Percentiles rank a stretch among this genome's conserved stretches.
Evolutionary conservation across 2,113 vertebrate species (phyloP).

Genomic region (Tetraodon nigroviridis): DNA sequence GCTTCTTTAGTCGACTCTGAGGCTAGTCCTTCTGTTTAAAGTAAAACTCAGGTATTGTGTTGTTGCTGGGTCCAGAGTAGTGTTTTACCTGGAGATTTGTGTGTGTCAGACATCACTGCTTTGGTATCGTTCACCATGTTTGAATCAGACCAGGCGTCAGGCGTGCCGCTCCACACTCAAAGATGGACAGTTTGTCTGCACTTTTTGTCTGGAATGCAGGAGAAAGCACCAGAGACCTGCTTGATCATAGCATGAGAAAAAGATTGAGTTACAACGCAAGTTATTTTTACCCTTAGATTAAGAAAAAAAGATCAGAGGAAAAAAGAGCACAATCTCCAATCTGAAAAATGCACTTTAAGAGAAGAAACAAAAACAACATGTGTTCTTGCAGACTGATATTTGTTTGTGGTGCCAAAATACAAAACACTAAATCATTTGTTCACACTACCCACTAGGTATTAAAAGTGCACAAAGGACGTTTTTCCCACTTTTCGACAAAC

Average conservation of each 20-base stretch:
- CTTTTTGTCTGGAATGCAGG: slow-evolving; percentile 15
- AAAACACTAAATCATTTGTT: too few species aligned
- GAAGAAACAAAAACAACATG: not conserved
- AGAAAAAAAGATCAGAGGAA: not conserved
- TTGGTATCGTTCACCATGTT: slow-evolving; percentile 70
- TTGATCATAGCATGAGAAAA: slow-evolving; percentile 47
- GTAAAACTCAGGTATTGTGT: slow-evolving; percentile 77
- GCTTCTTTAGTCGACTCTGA: slow-evolving; percentile 64
- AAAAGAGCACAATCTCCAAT: not conserved
- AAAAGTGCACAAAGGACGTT: too few species aligned
- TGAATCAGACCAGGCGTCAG: slow-evolving; percentile 49
- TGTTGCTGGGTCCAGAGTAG: slow-evolving; percentile 81
- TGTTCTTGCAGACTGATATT: too few species aligned
- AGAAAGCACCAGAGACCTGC: slow-evolving; percentile 49
- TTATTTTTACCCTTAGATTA: slow-evolving; percentile 25
- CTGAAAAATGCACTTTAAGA: not conserved
- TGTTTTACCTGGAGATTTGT: slow-evolving; percentile 71
- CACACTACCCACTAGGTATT: too few species aligned
- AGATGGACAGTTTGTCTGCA: slow-evolving; percentile 14
- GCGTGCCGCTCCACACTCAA: slow-evolving; percentile 6
- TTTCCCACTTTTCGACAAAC: not conserved
- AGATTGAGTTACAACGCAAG: slow-evolving; percentile 38
- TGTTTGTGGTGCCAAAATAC: too few species aligned
- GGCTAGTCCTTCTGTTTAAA: slow-evolving; percentile 70
- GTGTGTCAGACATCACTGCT: slow-evolving; percentile 72